These are phyloP conservation scores for Ecliptopera silaceata DNA, from an alignment of 2,888 invertebrate species.

Conservation along the genomic window DNA sequence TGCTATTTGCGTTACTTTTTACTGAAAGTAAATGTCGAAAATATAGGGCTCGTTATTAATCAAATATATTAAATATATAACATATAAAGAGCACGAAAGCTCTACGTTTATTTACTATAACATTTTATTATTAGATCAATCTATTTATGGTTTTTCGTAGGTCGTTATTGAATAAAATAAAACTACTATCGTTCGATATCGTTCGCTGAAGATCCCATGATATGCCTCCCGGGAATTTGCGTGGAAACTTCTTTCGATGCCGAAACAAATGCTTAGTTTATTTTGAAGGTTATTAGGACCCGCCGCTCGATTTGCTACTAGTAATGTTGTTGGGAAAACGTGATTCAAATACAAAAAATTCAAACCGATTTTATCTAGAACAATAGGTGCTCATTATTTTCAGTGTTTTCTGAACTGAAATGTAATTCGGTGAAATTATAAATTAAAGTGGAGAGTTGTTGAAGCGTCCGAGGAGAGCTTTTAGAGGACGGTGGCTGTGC, in stretches of 20 bases:
- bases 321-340: slow-evolving; percentile 46
- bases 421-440: slow-evolving; percentile 20
- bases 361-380: slow-evolving; percentile 30
- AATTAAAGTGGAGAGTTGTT: slow-evolving; percentile 36
- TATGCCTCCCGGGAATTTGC: neutral
- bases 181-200: slow-evolving; percentile 5
- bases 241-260: neutral
- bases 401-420: slow-evolving; percentile 15
- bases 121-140: neutral
- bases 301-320: slow-evolving; percentile 47
- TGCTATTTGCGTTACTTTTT: slow-evolving; percentile 13
- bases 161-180: slow-evolving; percentile 8
- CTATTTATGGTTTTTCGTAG: slow-evolving; percentile 4
- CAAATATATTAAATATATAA: too few relatives aligned
- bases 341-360: slow-evolving; percentile 44
- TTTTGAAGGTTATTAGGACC: slow-evolving; percentile 47
- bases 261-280: slow-evolving; percentile 45
- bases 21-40: neutral
- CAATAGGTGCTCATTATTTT: slow-evolving; percentile 11
- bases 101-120: neutral
- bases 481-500: slow-evolving; percentile 37
- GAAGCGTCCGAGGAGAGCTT: slow-evolving; percentile 37
- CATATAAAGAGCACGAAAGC: too few relatives aligned
- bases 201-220: neutral
- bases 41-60: too few relatives aligned